Conservation (phyloP, 2,113 vertebrate species). For the Pelecanoides urinatrix region DNA sequence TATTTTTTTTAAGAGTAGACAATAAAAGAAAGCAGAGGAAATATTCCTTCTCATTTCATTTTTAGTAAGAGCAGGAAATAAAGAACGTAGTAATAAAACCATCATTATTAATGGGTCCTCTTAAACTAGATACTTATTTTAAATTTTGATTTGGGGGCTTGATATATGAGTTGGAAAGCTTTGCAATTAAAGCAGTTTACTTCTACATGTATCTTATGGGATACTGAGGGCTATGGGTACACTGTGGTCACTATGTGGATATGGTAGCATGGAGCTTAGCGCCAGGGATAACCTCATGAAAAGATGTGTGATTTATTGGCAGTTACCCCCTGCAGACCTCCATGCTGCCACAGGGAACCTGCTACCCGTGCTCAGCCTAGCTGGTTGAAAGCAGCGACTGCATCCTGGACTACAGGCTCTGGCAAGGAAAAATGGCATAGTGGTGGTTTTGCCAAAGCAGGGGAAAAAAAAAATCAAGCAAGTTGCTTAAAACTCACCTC, state of each 20-base stretch:
- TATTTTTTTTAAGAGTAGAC: not conserved
- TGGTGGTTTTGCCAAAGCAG: not conserved
- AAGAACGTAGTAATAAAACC: not conserved
- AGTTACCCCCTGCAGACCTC: not conserved
- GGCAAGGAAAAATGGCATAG: not conserved
- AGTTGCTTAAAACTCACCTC: not conserved
- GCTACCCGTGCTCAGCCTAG: not conserved
- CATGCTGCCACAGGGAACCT: not conserved
- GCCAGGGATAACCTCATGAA: not conserved
- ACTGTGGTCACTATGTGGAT: not conserved
- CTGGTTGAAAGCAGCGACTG: not conserved
- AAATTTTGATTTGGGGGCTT: not conserved
- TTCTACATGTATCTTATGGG: not conserved
- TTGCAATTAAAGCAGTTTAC: not conserved
- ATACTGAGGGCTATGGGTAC: not conserved
- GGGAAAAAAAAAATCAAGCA: accelerated
- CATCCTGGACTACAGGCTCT: not conserved
- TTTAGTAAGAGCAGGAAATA: not conserved
- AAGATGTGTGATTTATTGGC: not conserved
- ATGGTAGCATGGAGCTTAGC: not conserved
- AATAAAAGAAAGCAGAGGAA: not conserved
- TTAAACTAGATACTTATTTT: not conserved
- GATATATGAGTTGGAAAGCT: not conserved
- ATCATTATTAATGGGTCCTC: not conserved
- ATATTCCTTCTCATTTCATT: not conserved